Base-by-base conservation (phyloP, 1,140 invertebrate species). In the Meloidogyne floridensis region DNA sequence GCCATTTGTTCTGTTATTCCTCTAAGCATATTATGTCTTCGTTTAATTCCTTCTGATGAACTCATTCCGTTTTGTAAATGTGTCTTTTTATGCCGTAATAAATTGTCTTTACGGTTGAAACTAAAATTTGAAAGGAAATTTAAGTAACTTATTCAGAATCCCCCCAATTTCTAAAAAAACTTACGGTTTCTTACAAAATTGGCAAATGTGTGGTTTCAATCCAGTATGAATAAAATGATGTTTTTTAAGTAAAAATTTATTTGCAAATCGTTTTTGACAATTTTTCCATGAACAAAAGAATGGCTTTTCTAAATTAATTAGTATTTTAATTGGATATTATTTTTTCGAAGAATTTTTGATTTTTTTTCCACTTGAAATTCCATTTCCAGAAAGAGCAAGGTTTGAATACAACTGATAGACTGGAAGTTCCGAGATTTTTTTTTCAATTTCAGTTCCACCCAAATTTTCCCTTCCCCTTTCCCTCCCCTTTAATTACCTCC, bases 211-310 rank as follows among this genome's bases (percentile, higher is more conserved):
- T 59, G 88, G 88, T 32, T 87, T 82, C 11, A 86, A 80, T 15
- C 88, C 88, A 18, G 87, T 90, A 73, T 89, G 88, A 70, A 89
- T 89, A 75, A 89, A 89, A 79, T 88, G 82, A 81, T 89, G 88
- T 80, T 89, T 89, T 69, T 89, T 89, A 13, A 89, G 77, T 18
- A 89, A 80, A 65, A 89, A 89, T 80, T 89, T 89, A 86, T 89
- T 89, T 8, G 87, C 82, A 71, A 89, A 89, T 53, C 88, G 81
- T 77, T 89, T 89, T 32, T 83, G 70, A 69, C 88, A 89, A 77
- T 89, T 90, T 9, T 73, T 53, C 51, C 87, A 86, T 10, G 77
- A 72, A 74, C 87, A 88, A 8, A 72, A 72, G 69, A 87, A 88
- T 71, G 86, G 88, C 81, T 88, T 88, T 8, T 89, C 87, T 11